Evolutionary conservation across 2,797 vertebrate genomes (phyloP).

Genomic region (Hippocampus kuda): DNA sequence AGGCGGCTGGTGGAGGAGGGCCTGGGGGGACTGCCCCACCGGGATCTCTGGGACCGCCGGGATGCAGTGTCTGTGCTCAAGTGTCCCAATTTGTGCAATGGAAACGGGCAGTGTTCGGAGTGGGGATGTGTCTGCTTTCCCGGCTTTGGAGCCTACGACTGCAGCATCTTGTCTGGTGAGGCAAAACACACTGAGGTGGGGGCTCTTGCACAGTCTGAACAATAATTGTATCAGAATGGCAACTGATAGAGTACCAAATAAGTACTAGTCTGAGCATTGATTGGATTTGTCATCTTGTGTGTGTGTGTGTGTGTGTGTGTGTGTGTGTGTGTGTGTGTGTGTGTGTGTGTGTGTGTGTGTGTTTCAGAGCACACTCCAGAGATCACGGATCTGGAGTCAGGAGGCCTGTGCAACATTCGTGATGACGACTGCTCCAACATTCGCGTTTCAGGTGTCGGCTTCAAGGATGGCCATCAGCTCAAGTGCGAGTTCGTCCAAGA

Average conservation of each 20-base stretch:
- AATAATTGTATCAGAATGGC: too few species aligned
- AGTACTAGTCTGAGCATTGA: not conserved
- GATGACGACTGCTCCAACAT: conserved; percentile 68
- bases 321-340: too few species aligned
- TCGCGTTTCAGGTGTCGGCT: conserved; percentile 72
- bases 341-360: not conserved
- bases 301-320: too few species aligned
- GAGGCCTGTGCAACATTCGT: conserved; percentile 76
- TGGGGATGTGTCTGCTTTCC: conserved; percentile 77
- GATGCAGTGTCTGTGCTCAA: conserved; percentile 59
- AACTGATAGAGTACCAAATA: too few species aligned
- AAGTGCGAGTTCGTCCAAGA: conserved; percentile 84
- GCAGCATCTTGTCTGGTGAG: conserved; percentile 67
- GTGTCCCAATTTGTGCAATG: conserved; percentile 74
- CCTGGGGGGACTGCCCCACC: conserved; percentile 20
- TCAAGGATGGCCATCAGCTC: conserved; percentile 70
- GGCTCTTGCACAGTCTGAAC: too few species aligned
- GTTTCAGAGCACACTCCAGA: conserved; percentile 77
- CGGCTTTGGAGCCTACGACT: conserved; percentile 76
- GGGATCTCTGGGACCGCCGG: conserved; percentile 29
- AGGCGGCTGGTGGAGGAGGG: conserved; percentile 69
- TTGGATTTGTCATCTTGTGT: too few species aligned
- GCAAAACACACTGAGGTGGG: too few species aligned
- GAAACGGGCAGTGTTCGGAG: conserved; percentile 74
- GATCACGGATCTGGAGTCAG: conserved; percentile 73